These are phyloP conservation scores for Acrocephalus kingi DNA, from an alignment of 2,113 vertebrate genomes.

Conservation along the genomic window DNA sequence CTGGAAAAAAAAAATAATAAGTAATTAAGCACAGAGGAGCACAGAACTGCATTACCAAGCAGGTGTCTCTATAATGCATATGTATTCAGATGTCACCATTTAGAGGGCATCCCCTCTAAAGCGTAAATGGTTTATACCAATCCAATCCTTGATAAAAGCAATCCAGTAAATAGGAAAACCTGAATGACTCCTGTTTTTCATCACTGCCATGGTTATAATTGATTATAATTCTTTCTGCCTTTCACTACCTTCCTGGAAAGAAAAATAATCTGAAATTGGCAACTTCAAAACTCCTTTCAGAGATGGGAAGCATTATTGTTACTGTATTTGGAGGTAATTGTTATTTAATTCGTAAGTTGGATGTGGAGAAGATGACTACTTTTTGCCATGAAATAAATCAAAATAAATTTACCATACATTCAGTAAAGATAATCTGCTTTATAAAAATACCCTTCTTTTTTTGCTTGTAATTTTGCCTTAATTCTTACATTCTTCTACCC, in stretches of 20 bases:
- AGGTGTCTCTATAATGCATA: not conserved
- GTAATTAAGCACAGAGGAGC: not conserved
- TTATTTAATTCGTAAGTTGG: not conserved
- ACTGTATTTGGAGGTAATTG: not conserved
- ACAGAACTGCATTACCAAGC: not conserved
- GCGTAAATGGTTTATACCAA: not conserved
- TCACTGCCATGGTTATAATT: not conserved
- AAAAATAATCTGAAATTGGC: not conserved
- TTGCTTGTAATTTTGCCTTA: not conserved
- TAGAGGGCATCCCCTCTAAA: not conserved
- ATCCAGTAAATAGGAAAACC: not conserved
- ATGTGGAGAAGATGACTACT: not conserved
- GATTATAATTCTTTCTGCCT: not conserved
- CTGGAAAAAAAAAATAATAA: not conserved
- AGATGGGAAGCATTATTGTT: not conserved
- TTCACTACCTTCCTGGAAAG: not conserved
- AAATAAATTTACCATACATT: not conserved
- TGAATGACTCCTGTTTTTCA: not conserved
- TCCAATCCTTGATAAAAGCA: not conserved
- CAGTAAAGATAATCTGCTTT: not conserved
- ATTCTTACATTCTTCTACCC: not conserved
- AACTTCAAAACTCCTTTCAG: not conserved
- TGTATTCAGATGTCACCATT: not conserved
- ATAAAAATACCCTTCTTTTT: not conserved
- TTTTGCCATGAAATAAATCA: not conserved